Evolutionary conservation across 2,113 vertebrate genomes (phyloP).

Genomic region (Echinops telfairi): DNA sequence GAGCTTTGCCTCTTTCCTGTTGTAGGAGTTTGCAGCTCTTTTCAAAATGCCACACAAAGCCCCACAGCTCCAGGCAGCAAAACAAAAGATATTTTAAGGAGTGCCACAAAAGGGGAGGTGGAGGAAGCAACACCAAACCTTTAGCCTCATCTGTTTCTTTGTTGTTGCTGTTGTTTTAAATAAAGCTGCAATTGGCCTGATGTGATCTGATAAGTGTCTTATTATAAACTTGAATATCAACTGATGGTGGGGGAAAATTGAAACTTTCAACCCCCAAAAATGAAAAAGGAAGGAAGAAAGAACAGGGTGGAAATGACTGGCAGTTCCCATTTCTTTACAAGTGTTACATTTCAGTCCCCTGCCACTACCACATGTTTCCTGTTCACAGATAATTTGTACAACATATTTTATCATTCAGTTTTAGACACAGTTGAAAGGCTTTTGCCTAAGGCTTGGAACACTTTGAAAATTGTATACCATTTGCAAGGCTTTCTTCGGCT

Average conservation of each 20-base stretch:
- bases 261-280: slow-evolving; percentile 86
- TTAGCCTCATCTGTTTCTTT: slow-evolving; percentile 70
- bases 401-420: slow-evolving; percentile 96
- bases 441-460: slow-evolving; percentile 95
- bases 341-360: slow-evolving; percentile 93
- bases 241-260: slow-evolving; percentile 78
- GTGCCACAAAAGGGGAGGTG: neutral
- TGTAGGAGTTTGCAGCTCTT: slow-evolving; percentile 64
- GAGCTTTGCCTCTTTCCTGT: slow-evolving; percentile 62
- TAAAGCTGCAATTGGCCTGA: slow-evolving; percentile 84
- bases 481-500: slow-evolving; percentile 93
- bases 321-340: slow-evolving; percentile 93
- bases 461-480: slow-evolving; percentile 94
- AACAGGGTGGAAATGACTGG: slow-evolving; percentile 89
- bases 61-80: slow-evolving; percentile 66
- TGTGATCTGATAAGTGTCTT: slow-evolving; percentile 85
- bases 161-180: slow-evolving; percentile 79
- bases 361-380: slow-evolving; percentile 93
- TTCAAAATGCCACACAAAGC: slow-evolving; percentile 78
- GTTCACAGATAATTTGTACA: slow-evolving; percentile 96
- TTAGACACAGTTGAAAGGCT: slow-evolving; percentile 95
- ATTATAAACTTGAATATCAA: slow-evolving; percentile 86
- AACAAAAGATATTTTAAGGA: slow-evolving; percentile 67
- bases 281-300: slow-evolving; percentile 33
- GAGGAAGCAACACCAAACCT: slow-evolving; percentile 72